Evolutionary conservation across 2,888 invertebrate genomes (phyloP).

Genomic region (Gymnoscelis rufifasciata): DNA sequence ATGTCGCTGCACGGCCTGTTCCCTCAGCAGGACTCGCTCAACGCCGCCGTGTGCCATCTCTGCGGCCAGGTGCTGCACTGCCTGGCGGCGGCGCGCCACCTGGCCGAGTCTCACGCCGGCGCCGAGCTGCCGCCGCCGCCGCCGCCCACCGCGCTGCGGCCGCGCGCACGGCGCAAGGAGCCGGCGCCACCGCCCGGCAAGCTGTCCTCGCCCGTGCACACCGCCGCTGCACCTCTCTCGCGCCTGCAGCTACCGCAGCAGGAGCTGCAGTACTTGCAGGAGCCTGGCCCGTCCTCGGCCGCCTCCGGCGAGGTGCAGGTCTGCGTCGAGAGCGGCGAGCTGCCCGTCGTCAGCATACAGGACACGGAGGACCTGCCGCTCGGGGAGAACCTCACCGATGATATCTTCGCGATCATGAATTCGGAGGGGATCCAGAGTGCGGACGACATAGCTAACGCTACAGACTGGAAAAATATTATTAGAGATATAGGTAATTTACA

Average conservation of each 20-base stretch:
- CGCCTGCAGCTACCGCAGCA: constrained; percentile 60
- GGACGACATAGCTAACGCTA: constrained; percentile 68
- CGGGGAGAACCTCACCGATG: constrained; percentile 70
- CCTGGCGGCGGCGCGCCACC: constrained; percentile 86
- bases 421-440: constrained; percentile 74
- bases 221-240: constrained; percentile 59
- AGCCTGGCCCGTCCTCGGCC: constrained; percentile 52
- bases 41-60: constrained; percentile 87
- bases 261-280: constrained; percentile 61
- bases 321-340: constrained; percentile 67
- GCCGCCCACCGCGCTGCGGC: constrained; percentile 53
- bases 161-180: constrained; percentile 33
- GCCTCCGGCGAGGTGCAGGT: constrained; percentile 66
- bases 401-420: constrained; percentile 74
- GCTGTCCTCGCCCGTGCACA: constrained; percentile 57
- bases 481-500: constrained; percentile 72
- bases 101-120: constrained; percentile 78
- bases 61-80: constrained; percentile 88
- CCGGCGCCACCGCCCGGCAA: constrained; percentile 53
- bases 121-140: constrained; percentile 68
- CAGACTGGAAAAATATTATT: constrained; percentile 75
- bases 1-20: constrained; percentile 88
- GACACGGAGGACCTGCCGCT: constrained; percentile 71
- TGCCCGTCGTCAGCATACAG: constrained; percentile 75
- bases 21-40: constrained; percentile 87